Evolutionary conservation across 2,113 vertebrate species (phyloP).

Genomic region (Apistogramma diplotaenia): DNA sequence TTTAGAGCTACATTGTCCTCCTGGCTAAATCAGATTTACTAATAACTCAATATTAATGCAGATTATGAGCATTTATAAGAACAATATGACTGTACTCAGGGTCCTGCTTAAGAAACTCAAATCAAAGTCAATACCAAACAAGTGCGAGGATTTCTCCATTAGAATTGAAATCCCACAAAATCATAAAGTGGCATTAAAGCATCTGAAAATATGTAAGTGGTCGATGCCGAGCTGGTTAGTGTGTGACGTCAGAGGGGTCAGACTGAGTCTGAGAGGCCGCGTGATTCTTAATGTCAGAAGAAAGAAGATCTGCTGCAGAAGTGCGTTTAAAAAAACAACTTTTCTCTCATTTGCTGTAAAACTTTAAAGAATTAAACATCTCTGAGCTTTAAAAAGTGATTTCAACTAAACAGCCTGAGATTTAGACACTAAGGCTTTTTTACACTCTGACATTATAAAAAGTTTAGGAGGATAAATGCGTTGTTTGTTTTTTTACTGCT

Average conservation of each 20-base stretch:
- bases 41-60: not conserved
- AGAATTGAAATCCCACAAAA: not conserved
- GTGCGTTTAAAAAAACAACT: not conserved
- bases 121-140: accelerated
- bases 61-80: not conserved
- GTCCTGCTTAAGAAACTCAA: not conserved
- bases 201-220: not conserved
- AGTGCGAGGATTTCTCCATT: not conserved
- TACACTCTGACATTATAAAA: accelerated
- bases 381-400: not conserved
- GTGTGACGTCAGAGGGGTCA: not conserved
- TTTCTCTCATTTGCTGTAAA: not conserved
- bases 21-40: too few species aligned
- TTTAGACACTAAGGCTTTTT: not conserved
- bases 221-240: not conserved
- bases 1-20: not conserved
- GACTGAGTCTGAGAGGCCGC: not conserved
- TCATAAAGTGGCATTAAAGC: not conserved
- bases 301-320: not conserved
- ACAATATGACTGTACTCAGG: not conserved
- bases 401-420: not conserved
- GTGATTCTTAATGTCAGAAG: accelerated
- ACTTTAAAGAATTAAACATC: not conserved
- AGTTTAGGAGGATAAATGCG: not conserved
- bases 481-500: not conserved